A percentile compares a stretch with the other conserved stretches of the same genome.
These are phyloP conservation scores for Semicossyphus pulcher DNA, from an alignment of 2,113 vertebrate genomes.

Conservation along the genomic window DNA sequence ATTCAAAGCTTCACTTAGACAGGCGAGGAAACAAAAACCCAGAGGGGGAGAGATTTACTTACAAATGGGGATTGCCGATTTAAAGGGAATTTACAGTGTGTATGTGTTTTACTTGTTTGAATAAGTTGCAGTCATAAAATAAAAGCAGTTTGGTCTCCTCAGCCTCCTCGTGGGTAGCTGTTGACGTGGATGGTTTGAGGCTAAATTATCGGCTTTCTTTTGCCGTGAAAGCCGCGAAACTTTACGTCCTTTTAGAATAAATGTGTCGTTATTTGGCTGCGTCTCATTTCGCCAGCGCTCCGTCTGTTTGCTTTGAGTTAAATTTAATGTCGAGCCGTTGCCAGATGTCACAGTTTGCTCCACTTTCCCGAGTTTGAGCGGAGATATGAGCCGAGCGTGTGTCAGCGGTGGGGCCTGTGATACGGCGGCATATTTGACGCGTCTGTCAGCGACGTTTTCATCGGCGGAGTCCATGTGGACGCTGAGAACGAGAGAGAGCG, in stretches of 20 bases:
- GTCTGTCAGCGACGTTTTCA: constrained; percentile 60
- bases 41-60: not conserved
- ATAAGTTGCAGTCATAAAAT: not conserved
- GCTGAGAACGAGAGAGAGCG: constrained; percentile 3
- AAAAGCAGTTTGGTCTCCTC: not conserved
- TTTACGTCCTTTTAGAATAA: not conserved
- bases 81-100: constrained; percentile 4
- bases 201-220: not conserved
- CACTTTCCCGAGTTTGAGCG: constrained; percentile 33
- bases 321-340: constrained; percentile 14
- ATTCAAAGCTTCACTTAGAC: not conserved
- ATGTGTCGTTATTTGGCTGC: constrained; percentile 4
- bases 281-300: not conserved
- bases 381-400: constrained; percentile 1
- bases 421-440: constrained; percentile 24
- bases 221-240: not conserved
- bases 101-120: not conserved
- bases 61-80: constrained; percentile 7
- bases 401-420: constrained; percentile 38
- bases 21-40: not conserved
- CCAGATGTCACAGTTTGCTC: constrained; percentile 28
- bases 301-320: constrained; percentile 14
- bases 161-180: not conserved
- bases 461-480: constrained; percentile 43
- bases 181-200: not conserved